These are phyloP conservation scores for Melipona quadrifasciata DNA, from an alignment of 1,140 invertebrate species.

Conservation along the genomic window DNA sequence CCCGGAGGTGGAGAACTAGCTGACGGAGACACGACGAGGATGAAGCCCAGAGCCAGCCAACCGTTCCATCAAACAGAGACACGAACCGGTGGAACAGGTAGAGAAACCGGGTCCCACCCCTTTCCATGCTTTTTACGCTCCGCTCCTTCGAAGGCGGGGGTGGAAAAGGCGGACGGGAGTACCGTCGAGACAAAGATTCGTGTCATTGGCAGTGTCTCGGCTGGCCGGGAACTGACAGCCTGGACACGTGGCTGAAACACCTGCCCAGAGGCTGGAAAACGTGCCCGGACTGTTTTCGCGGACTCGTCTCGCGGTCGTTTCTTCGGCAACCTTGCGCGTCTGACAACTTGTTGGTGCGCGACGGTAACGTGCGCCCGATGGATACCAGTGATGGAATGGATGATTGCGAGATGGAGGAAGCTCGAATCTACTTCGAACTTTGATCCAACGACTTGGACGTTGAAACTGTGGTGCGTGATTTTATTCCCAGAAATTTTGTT, in stretches of 20 bases:
- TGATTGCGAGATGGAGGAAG: neutral
- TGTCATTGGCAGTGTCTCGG: slow-evolving; percentile 77
- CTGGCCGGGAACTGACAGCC: slow-evolving; percentile 66
- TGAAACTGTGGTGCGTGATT: neutral
- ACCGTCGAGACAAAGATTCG: slow-evolving; percentile 75
- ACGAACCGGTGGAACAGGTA: slow-evolving; percentile 51
- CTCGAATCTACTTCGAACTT: neutral
- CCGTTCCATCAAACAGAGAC: slow-evolving; percentile 51
- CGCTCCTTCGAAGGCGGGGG: slow-evolving; percentile 28
- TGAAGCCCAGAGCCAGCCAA: slow-evolving; percentile 27
- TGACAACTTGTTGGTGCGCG: too few species aligned
- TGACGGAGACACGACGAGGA: slow-evolving; percentile 59
- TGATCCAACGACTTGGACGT: neutral
- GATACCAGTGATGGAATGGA: neutral
- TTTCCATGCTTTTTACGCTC: slow-evolving; percentile 38
- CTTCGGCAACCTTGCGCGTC: neutral
- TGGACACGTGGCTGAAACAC: slow-evolving; percentile 60
- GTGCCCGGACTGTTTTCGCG: slow-evolving; percentile 10
- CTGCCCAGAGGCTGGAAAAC: slow-evolving; percentile 50
- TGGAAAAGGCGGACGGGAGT: slow-evolving; percentile 51
- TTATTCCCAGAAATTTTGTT: neutral
- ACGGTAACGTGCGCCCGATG: neutral
- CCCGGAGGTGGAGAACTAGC: slow-evolving; percentile 53
- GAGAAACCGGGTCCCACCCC: slow-evolving; percentile 17
- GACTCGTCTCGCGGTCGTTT: neutral